Percentiles rank a stretch among this genome's conserved stretches.
These are phyloP conservation scores for Synergus laeviventris DNA, from an alignment of 2,888 invertebrate species.

Conservation along the genomic window DNA sequence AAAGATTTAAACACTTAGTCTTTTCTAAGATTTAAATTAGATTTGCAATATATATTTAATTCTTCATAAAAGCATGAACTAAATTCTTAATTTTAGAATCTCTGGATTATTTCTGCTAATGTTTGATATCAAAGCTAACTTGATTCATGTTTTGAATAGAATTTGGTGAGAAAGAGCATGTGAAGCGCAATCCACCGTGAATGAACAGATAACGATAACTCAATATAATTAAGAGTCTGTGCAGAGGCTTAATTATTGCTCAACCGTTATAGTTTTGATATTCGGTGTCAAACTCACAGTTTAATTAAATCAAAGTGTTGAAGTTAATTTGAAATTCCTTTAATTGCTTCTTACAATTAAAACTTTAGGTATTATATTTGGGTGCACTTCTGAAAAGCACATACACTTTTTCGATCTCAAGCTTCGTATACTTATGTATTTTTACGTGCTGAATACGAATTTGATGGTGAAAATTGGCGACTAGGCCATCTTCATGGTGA, in stretches of 20 bases:
- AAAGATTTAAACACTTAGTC: too few species aligned
- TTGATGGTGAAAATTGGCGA: too few species aligned
- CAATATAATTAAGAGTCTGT: slow-evolving; percentile 33
- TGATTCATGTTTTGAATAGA: slow-evolving; percentile 8
- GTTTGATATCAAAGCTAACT: neutral
- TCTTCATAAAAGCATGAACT: neutral
- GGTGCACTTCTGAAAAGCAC: too few species aligned
- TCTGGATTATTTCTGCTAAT: neutral
- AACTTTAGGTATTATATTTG: too few species aligned
- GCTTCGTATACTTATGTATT: too few species aligned
- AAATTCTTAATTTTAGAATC: neutral
- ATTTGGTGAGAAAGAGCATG: neutral
- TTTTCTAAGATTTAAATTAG: too few species aligned
- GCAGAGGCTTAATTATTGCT: slow-evolving; percentile 4
- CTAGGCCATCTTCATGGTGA: too few species aligned
- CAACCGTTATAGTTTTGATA: slow-evolving; percentile 11
- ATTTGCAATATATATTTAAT: too few species aligned
- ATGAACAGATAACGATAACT: slow-evolving; percentile 52
- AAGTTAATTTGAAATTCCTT: neutral
- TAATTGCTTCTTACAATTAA: too few species aligned
- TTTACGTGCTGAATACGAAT: too few species aligned
- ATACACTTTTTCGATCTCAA: too few species aligned
- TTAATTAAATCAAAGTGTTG: neutral
- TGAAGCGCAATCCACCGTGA: slow-evolving; percentile 47
- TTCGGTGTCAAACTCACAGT: neutral